Evolutionary conservation across 2,113 vertebrate genomes (phyloP).

Genomic region (Salvator merianae): DNA sequence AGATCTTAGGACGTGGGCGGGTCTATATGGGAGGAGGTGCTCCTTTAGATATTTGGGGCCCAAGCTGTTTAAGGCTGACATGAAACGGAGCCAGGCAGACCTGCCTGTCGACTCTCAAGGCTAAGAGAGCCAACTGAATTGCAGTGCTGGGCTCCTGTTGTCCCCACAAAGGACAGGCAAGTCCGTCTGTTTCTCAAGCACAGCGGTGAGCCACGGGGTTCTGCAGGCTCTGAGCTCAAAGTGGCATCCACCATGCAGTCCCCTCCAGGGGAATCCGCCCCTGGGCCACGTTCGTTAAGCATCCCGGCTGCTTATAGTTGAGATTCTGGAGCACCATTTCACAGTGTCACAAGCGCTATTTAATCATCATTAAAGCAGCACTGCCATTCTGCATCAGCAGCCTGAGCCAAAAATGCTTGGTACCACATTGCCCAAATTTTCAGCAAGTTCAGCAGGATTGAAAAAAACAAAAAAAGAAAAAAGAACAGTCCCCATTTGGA

Average conservation of each 20-base stretch:
- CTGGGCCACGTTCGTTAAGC: too few relatives aligned
- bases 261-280: background rate
- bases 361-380: conserved; percentile 16
- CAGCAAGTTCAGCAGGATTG: background rate
- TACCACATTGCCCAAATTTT: conserved; percentile 15
- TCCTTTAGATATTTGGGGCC: too few relatives aligned
- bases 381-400: background rate
- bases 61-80: too few relatives aligned
- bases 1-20: too few relatives aligned
- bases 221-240: too few relatives aligned
- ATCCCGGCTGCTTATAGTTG: background rate
- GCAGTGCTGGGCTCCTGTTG: too few relatives aligned
- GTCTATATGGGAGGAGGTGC: too few relatives aligned
- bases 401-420: background rate
- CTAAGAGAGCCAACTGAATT: too few relatives aligned
- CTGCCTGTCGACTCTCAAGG: too few relatives aligned
- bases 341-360: background rate
- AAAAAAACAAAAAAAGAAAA: too few relatives aligned
- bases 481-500: background rate
- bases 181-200: background rate
- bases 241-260: fast-evolving
- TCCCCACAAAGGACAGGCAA: background rate
- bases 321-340: background rate
- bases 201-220: background rate
- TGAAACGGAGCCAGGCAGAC: too few relatives aligned